phyloP scores from a whole-genome alignment of 2,797 vertebrate species.

The Catostomus latipinnis region DNA sequence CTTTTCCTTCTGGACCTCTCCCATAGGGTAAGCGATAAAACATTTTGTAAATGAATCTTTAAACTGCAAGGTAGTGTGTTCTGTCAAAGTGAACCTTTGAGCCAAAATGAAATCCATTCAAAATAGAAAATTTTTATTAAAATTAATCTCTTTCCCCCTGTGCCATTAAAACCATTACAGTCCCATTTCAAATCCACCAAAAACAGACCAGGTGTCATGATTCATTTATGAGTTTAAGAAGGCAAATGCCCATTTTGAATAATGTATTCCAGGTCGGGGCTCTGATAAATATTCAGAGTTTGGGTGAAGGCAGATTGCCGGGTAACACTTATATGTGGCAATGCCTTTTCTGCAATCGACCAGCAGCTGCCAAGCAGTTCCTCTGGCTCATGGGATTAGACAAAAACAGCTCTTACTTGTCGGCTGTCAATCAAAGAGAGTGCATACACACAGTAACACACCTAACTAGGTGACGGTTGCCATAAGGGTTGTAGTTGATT shows the following conservation, averaged over 20 bases:
- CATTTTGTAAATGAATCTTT: slow-evolving; percentile 45
- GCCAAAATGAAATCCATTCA: slow-evolving; percentile 27
- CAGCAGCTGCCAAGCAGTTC: slow-evolving; percentile 22
- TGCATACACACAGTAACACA: slow-evolving; percentile 18
- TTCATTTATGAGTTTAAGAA: slow-evolving; percentile 82
- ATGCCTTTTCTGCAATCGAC: slow-evolving; percentile 13
- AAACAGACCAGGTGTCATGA: slow-evolving; percentile 77
- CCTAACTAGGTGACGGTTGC: neutral
- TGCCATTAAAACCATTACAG: slow-evolving; percentile 1
- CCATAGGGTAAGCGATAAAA: slow-evolving; percentile 35
- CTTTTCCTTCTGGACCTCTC: slow-evolving; percentile 33
- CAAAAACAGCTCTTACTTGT: slow-evolving; percentile 30
- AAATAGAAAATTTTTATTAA: slow-evolving; percentile 32
- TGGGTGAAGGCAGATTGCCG: slow-evolving; percentile 62
- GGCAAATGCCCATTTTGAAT: slow-evolving; percentile 77
- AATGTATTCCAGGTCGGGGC: slow-evolving; percentile 74
- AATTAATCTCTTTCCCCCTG: slow-evolving; percentile 36
- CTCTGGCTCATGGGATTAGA: slow-evolving; percentile 66
- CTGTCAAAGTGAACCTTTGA: slow-evolving; percentile 2
- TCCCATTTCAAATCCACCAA: slow-evolving; percentile 71
- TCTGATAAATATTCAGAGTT: slow-evolving; percentile 79
- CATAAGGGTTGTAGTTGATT: neutral
- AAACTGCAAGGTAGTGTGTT: slow-evolving; percentile 33
- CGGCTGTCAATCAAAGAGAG: slow-evolving; percentile 42
- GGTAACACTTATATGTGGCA: slow-evolving; percentile 58